Evolutionary conservation across 2,797 vertebrate genomes (phyloP).

Genomic region (Linurgus olivaceus): DNA sequence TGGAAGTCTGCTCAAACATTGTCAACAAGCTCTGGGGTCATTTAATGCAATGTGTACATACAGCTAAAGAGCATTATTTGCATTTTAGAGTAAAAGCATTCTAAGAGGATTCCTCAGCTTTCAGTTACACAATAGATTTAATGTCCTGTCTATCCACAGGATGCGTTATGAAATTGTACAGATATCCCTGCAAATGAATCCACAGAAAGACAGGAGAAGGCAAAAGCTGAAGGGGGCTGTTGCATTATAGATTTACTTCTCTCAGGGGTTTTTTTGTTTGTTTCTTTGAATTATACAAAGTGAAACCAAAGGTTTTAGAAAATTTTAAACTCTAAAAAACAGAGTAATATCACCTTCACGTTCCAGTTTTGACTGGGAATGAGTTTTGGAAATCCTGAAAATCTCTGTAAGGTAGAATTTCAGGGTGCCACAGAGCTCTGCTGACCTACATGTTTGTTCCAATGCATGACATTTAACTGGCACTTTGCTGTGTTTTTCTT

Average conservation of each 20-base stretch:
- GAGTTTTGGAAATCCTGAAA: not conserved
- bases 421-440: not conserved
- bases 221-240: not conserved
- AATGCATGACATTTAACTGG: not conserved
- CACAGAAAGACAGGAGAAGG: not conserved
- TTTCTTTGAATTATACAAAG: not conserved
- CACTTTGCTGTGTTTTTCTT: not conserved
- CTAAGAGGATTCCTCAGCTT: not conserved
- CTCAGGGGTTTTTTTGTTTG: not conserved
- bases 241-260: not conserved
- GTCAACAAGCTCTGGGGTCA: not conserved
- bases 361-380: not conserved
- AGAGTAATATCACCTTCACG: fast-evolving
- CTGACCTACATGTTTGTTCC: not conserved
- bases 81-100: not conserved
- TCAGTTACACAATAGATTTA: not conserved
- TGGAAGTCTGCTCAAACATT: not conserved
- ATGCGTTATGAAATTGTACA: not conserved
- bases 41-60: not conserved
- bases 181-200: not conserved
- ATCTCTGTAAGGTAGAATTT: not conserved
- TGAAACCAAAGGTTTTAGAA: not conserved
- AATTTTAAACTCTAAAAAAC: not conserved
- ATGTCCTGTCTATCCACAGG: not conserved
- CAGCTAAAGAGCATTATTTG: not conserved